Conservation (phyloP, 2,888 invertebrate genomes). For the Prenolepis imparis region DNA sequence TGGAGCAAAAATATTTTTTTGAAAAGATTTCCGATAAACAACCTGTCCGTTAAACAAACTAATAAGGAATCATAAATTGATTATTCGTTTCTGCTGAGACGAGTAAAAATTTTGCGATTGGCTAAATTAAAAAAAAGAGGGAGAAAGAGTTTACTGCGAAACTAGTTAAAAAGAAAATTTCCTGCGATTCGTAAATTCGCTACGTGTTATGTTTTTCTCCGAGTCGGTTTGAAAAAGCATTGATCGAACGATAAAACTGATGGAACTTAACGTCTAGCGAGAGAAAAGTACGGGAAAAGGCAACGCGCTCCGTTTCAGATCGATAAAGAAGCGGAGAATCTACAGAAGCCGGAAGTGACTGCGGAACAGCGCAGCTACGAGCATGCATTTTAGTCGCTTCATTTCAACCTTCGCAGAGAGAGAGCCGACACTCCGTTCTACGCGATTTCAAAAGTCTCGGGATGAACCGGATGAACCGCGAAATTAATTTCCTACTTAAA, state of each 20-base stretch:
- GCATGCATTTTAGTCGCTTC: conserved; percentile 81
- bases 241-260: conserved; percentile 47
- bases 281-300: conserved; percentile 54
- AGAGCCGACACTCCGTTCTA: conserved; percentile 18
- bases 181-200: conserved; percentile 20
- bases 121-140: not conserved
- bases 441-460: conserved; percentile 31
- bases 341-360: conserved; percentile 62
- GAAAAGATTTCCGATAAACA: not conserved
- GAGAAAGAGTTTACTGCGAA: not conserved
- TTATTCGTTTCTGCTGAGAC: not conserved
- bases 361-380: conserved; percentile 65
- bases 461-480: conserved; percentile 65
- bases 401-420: conserved; percentile 69
- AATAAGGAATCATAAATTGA: not conserved
- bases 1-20: not conserved
- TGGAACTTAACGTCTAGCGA: conserved; percentile 43
- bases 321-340: conserved; percentile 61
- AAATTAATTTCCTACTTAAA: conserved; percentile 69
- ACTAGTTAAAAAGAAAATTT: conserved; percentile 12
- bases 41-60: not conserved
- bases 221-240: conserved; percentile 18
- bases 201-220: conserved; percentile 20
- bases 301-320: conserved; percentile 39
- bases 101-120: not conserved